Conservation (phyloP, 2,888 invertebrate species). For the Xylota segnis region DNA sequence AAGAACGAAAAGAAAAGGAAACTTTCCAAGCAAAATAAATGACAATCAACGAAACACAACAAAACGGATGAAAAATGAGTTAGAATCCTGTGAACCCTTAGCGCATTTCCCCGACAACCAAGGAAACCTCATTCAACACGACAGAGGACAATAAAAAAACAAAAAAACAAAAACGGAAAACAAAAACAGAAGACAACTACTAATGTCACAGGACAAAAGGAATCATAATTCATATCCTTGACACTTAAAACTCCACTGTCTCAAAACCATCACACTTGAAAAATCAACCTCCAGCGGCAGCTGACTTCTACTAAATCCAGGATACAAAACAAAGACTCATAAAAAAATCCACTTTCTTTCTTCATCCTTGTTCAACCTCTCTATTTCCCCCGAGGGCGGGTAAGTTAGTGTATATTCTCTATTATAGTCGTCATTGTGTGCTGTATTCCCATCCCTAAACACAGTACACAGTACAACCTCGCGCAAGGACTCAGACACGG, state of each 20-base stretch:
- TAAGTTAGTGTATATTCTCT: constrained; percentile 61
- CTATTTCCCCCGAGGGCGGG: constrained; percentile 25
- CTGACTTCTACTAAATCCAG: constrained; percentile 56
- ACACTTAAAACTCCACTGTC: constrained; percentile 74
- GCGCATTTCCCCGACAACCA: constrained; percentile 28
- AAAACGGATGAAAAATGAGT: constrained; percentile 36
- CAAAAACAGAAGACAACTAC: constrained; percentile 19
- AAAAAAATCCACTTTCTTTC: constrained; percentile 23
- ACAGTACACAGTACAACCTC: constrained; percentile 42
- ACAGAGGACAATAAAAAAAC: background rate
- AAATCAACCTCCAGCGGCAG: constrained; percentile 65
- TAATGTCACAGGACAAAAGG: constrained; percentile 65
- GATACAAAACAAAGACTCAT: constrained; percentile 39
- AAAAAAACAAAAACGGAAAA: too few relatives aligned
- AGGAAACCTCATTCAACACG: constrained; percentile 22
- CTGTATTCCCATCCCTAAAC: constrained; percentile 43
- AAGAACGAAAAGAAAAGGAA: too few relatives aligned
- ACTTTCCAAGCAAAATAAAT: constrained; percentile 32
- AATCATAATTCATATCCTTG: constrained; percentile 76
- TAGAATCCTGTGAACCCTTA: constrained; percentile 35
- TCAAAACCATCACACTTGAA: constrained; percentile 71
- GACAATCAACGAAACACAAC: constrained; percentile 37
- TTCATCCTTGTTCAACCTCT: constrained; percentile 43
- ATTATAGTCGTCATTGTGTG: constrained; percentile 73
- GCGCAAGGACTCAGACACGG: constrained; percentile 73